A percentile compares a stretch with the other conserved stretches of the same genome.
These are phyloP conservation scores for Halichoeres trimaculatus DNA, from an alignment of 2,113 vertebrate genomes.

Conservation along the genomic window DNA sequence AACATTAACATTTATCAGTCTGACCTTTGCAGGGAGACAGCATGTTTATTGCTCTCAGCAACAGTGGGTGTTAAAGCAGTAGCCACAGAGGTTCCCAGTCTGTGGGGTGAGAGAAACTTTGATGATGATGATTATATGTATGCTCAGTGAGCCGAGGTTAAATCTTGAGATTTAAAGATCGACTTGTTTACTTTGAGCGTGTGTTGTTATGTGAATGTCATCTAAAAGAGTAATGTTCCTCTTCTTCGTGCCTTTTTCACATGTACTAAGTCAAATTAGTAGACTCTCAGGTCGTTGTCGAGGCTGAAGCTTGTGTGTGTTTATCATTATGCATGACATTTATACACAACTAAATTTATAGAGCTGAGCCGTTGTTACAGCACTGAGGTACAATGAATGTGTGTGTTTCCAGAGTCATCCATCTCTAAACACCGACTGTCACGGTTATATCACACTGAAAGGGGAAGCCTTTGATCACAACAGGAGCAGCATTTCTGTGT, in stretches of 20 bases:
- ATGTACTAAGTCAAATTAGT: background rate
- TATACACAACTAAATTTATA: background rate
- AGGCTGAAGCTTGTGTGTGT: background rate
- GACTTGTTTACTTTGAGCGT: conserved; percentile 18
- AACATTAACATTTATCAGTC: conserved; percentile 64
- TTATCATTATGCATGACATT: background rate
- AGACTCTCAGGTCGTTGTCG: background rate
- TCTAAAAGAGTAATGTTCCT: background rate
- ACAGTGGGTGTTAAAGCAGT: conserved; percentile 31
- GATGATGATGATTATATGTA: conserved; percentile 7
- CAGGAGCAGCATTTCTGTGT: background rate
- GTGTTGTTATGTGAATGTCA: conserved; percentile 17
- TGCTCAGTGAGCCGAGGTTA: background rate
- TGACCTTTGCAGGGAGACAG: conserved; percentile 70
- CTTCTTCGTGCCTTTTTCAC: background rate
- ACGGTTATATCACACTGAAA: background rate
- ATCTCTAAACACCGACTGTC: background rate
- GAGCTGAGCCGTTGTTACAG: background rate
- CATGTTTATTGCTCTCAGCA: conserved; percentile 53
- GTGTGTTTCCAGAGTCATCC: background rate
- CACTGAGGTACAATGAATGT: background rate
- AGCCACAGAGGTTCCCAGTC: conserved; percentile 17
- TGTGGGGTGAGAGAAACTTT: conserved; percentile 4
- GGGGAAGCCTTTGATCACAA: background rate
- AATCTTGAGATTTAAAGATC: conserved; percentile 28